These are phyloP conservation scores for Okamejei kenojei DNA, from an alignment of 2,797 vertebrate species.

Conservation along the genomic window DNA sequence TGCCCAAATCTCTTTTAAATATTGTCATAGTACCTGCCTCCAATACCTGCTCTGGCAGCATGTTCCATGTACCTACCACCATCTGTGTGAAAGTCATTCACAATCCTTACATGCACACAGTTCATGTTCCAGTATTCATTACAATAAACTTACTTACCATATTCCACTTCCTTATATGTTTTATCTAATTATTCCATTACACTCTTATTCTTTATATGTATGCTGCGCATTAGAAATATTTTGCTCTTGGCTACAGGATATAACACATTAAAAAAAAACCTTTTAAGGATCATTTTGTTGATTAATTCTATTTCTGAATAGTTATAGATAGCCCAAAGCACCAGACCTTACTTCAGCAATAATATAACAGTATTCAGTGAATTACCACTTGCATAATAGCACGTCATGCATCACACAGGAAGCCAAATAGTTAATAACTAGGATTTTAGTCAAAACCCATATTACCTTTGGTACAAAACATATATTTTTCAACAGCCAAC, in stretches of 20 bases:
- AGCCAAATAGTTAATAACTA: background rate
- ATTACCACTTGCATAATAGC: background rate
- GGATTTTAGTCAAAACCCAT: background rate
- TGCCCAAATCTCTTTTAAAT: too few relatives aligned
- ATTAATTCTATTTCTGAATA: background rate
- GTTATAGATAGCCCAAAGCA: background rate
- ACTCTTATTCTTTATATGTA: background rate
- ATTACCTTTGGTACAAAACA: background rate
- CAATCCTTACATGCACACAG: too few relatives aligned
- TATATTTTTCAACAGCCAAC: background rate
- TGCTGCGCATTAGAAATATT: background rate
- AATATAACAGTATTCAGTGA: background rate
- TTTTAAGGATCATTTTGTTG: background rate
- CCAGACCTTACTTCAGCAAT: background rate
- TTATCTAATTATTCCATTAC: background rate
- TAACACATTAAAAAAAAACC: background rate
- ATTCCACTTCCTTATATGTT: background rate
- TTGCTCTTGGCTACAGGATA: background rate
- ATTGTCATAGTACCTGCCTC: too few relatives aligned
- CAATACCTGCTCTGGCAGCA: too few relatives aligned
- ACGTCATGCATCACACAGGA: background rate
- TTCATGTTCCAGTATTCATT: background rate
- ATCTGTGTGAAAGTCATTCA: too few relatives aligned
- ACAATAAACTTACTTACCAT: background rate
- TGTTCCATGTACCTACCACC: too few relatives aligned